phyloP scores from a whole-genome alignment of 2,113 vertebrate genomes.

The Alectura lathami region DNA sequence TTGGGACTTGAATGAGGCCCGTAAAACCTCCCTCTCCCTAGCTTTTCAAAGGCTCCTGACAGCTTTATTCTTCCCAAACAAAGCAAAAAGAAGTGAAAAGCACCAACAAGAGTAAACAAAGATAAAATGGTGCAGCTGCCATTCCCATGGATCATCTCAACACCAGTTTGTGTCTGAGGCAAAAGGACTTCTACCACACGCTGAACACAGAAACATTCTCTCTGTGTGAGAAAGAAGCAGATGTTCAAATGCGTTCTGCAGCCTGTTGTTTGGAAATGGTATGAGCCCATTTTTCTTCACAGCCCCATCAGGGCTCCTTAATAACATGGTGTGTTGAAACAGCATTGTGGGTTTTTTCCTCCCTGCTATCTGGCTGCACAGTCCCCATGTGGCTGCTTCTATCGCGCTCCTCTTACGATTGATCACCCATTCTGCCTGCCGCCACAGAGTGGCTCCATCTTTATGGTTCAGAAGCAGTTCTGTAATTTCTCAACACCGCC shows the following conservation, averaged over 20 bases:
- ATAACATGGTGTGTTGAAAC: not conserved
- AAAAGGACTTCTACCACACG: not conserved
- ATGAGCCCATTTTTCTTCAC: not conserved
- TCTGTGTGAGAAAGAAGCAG: not conserved
- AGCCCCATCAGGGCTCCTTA: not conserved
- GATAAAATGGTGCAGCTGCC: not conserved
- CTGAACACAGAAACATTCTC: not conserved
- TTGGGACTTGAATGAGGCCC: not conserved
- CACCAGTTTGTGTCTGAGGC: not conserved
- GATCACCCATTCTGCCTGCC: not conserved
- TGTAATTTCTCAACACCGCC: not conserved
- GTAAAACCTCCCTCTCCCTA: not conserved
- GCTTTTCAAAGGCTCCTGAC: not conserved
- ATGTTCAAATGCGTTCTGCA: constrained; percentile 26
- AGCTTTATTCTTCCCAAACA: not conserved
- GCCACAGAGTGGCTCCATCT: not conserved
- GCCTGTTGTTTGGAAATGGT: constrained; percentile 11
- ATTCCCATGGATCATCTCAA: not conserved
- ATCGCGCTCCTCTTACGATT: fast-evolving
- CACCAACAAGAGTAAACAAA: not conserved
- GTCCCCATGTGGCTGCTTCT: not conserved
- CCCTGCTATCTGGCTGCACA: not conserved
- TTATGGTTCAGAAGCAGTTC: not conserved
- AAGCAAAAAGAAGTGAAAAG: not conserved
- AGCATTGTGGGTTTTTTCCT: not conserved